Base-by-base conservation (phyloP, 2,113 vertebrate species). In the Nanorana parkeri region DNA sequence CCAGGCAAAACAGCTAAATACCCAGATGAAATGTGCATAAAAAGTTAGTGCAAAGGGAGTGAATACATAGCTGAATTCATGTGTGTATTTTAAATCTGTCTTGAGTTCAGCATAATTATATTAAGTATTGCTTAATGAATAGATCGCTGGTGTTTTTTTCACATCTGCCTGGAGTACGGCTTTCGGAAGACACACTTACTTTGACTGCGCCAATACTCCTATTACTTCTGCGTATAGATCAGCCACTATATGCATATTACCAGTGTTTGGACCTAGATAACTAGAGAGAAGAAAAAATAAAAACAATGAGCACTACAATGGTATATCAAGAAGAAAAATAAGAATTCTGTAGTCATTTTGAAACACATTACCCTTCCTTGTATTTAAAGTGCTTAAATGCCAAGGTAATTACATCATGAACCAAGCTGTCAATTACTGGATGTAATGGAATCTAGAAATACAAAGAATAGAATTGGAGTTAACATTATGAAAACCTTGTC, bases 351-450 rank as follows among this genome's bases (percentile, higher is more conserved):
- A 6, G 19, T 83, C 10, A 28, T 63, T 4, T 29, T 78, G 51
- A 87, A 87, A 63, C 5, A 54, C 2, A 92, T 95, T 94, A 99
- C 96, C 98, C 98, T 93, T 99, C 97, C 90, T 97, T 99, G 89
- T 98, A 99, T 90, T 96, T 99, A 94, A 99, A 99, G 95, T 99
- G 97, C 92, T 96, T 99, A 89, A 99, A 99, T 75, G 97, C 94
- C 92, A 99, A 89, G 88, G 98, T 99, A 89, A 98, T 95, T 85
- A 99, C 95, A 90, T 99, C 98, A 84, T 98, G 97, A 89, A 99
- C 96, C 85, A 99, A 95, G 88, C 93, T 94, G 89, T 99, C 98
- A 90, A 98, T 93, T 84, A 99, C 95, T 87, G 98, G 98, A 91
- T 99, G 98, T 83, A 99, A 95, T 21, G 97, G 96, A 91, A 99